Percentiles rank a stretch among this genome's conserved stretches.
Evolutionary conservation across 2,113 vertebrate species (phyloP).

Genomic region (Aegotheles bennettii): DNA sequence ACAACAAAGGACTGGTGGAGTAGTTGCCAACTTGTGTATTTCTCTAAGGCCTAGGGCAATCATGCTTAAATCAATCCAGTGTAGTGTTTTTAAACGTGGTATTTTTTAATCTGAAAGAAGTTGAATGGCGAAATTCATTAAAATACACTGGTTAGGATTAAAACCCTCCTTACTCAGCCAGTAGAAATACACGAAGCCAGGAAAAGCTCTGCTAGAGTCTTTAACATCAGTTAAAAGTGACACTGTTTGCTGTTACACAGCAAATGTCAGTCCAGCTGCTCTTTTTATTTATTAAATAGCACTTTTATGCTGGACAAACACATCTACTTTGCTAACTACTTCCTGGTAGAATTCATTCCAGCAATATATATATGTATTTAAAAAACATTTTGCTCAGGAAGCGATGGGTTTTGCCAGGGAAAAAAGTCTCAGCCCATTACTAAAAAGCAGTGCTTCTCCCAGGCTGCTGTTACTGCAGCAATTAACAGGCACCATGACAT

Average conservation of each 20-base stretch:
- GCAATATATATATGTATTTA: not conserved
- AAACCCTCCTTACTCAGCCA: not conserved
- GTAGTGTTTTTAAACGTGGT: not conserved
- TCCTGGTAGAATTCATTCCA: not conserved
- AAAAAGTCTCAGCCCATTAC: not conserved
- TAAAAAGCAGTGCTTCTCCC: not conserved
- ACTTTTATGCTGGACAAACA: slow-evolving; percentile 1
- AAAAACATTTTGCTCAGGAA: not conserved
- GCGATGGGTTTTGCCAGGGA: not conserved
- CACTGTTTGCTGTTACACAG: not conserved
- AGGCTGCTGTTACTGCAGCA: not conserved
- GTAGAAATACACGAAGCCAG: not conserved
- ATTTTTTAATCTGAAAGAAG: not conserved
- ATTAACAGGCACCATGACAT: not conserved
- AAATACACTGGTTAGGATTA: not conserved
- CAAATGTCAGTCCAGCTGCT: slow-evolving; percentile 12
- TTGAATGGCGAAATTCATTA: not conserved
- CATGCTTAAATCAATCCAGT: not conserved
- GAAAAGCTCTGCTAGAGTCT: not conserved
- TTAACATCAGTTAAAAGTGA: not conserved
- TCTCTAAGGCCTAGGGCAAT: not conserved
- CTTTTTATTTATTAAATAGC: not conserved
- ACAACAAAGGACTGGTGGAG: slow-evolving; percentile 36
- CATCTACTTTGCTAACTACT: not conserved
- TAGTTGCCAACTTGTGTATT: slow-evolving; percentile 11